phyloP scores from a whole-genome alignment of 2,113 vertebrate species.

The Corapipo altera region DNA sequence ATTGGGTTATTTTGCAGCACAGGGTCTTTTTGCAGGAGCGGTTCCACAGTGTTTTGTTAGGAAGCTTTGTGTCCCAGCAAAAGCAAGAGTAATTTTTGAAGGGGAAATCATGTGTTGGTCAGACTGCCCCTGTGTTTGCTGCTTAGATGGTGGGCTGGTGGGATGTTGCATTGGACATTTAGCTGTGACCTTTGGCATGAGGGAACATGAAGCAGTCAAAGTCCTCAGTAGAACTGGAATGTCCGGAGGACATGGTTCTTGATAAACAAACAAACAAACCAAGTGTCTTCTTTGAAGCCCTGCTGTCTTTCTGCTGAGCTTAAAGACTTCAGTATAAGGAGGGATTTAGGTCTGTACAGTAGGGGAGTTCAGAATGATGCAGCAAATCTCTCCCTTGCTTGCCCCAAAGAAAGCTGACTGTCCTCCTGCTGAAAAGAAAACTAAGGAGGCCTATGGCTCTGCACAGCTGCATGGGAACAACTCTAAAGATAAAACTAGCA shows the following conservation, averaged over 20 bases:
- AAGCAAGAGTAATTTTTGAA: conserved; percentile 2
- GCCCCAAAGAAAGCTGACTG: not conserved
- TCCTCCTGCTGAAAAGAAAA: not conserved
- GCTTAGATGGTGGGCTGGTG: not conserved
- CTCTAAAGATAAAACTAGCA: conserved; percentile 24
- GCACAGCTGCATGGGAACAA: conserved; percentile 1
- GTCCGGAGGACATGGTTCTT: conserved; percentile 15
- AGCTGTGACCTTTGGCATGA: conserved; percentile 25
- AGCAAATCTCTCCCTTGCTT: conserved; percentile 3
- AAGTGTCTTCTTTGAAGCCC: conserved; percentile 8
- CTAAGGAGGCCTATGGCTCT: not conserved
- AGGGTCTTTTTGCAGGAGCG: not conserved
- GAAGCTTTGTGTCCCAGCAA: not conserved
- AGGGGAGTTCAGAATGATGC: not conserved
- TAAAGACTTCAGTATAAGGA: not conserved
- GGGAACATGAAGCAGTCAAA: not conserved
- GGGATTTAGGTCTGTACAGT: not conserved
- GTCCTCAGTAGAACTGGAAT: conserved; percentile 8
- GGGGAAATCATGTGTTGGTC: not conserved
- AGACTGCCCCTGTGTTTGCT: not conserved
- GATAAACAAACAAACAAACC: conserved; percentile 26
- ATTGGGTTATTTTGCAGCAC: not conserved
- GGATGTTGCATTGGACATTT: not conserved
- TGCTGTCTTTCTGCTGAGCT: conserved; percentile 14
- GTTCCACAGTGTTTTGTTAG: not conserved